A percentile compares a stretch with the other conserved stretches of the same genome.
These are phyloP conservation scores for Nannospalax galili DNA, from an alignment of 2,113 vertebrate species.

Conservation along the genomic window DNA sequence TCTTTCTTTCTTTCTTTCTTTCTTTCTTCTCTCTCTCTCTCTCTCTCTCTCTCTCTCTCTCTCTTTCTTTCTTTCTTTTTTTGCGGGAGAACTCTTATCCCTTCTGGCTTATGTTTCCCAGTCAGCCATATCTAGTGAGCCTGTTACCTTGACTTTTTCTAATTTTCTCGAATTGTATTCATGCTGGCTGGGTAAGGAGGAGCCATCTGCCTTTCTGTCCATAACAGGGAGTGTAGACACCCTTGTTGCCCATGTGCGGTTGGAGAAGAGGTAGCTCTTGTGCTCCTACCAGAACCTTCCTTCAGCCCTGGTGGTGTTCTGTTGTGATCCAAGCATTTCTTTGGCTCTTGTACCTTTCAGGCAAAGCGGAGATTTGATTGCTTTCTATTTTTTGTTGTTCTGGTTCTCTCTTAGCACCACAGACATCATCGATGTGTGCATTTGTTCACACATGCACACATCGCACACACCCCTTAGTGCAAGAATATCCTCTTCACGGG, in stretches of 20 bases:
- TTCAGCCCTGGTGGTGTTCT: conserved; percentile 60
- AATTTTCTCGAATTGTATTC: conserved; percentile 72
- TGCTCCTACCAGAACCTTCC: conserved; percentile 68
- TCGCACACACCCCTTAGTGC: background rate
- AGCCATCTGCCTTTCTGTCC: conserved; percentile 75
- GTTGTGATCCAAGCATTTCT: conserved; percentile 50
- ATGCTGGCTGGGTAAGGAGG: conserved; percentile 73
- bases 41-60: too few relatives aligned
- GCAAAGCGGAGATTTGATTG: conserved; percentile 32
- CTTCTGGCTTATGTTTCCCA: conserved; percentile 67
- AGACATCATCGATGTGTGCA: background rate
- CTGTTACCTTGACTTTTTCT: conserved; percentile 80
- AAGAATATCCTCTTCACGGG: background rate
- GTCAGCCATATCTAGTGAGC: conserved; percentile 80
- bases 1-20: background rate
- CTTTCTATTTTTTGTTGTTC: conserved; percentile 2
- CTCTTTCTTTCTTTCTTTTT: conserved; percentile 20
- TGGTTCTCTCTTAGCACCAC: conserved; percentile 5
- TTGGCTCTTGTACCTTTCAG: background rate
- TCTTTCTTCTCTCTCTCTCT: too few relatives aligned
- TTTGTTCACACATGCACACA: conserved; percentile 1
- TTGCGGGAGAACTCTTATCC: conserved; percentile 51
- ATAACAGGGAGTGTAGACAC: conserved; percentile 75
- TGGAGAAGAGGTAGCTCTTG: conserved; percentile 64
- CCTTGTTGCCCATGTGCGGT: conserved; percentile 62